Percentiles rank a stretch among this genome's conserved stretches.
Evolutionary conservation across 2,888 invertebrate species (phyloP).

Genomic region (Aphelenchoides bicaudatus): DNA sequence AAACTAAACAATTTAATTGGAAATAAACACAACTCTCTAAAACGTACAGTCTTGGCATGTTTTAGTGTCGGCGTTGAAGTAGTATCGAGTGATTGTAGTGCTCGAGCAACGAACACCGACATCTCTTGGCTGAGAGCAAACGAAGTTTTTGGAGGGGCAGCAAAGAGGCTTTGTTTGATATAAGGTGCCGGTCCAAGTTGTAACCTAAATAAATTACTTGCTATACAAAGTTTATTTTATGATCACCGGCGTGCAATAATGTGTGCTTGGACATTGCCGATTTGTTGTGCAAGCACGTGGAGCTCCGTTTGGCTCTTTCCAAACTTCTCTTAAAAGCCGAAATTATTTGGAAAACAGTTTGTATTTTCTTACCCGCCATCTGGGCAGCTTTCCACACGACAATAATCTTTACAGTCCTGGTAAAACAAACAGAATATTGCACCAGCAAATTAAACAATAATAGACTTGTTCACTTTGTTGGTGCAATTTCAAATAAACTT

Average conservation of each 20-base stretch:
- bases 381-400: conserved; percentile 58
- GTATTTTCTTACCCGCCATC: too few species aligned
- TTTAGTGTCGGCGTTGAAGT: conserved; percentile 57
- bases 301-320: conserved; percentile 58
- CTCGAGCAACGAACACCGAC: conserved; percentile 50
- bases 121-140: conserved; percentile 56
- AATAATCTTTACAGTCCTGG: conserved; percentile 60
- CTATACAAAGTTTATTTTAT: background rate
- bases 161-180: conserved; percentile 59
- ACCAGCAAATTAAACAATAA: too few species aligned
- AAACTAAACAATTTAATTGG: too few species aligned
- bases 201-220: conserved; percentile 34
- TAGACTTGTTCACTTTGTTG: too few species aligned
- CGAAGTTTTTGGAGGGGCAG: conserved; percentile 59
- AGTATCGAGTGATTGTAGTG: conserved; percentile 52
- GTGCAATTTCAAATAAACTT: too few species aligned
- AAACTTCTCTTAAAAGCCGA: conserved; percentile 46
- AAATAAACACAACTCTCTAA: too few species aligned
- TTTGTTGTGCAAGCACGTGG: conserved; percentile 54
- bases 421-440: too few species aligned
- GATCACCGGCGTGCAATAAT: conserved; percentile 53
- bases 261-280: conserved; percentile 57
- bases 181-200: conserved; percentile 53
- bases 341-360: too few species aligned
- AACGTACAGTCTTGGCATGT: conserved; percentile 57